Evolutionary conservation across 2,797 vertebrate species (phyloP).

Genomic region (Danio kyathit): DNA sequence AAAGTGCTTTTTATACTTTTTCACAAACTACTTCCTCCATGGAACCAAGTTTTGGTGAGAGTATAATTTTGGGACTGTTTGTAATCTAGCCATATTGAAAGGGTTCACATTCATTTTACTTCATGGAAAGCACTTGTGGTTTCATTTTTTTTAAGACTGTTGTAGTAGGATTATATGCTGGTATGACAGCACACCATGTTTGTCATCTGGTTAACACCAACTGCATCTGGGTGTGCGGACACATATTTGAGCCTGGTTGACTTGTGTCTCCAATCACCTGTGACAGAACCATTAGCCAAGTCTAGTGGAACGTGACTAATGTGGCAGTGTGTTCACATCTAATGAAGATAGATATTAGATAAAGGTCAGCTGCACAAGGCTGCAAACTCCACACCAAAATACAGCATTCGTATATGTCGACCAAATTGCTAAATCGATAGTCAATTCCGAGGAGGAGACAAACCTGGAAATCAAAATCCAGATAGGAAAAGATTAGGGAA

Average conservation of each 20-base stretch:
- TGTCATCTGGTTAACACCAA: background rate
- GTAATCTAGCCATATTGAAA: too few relatives aligned
- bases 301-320: conserved; percentile 35
- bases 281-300: conserved; percentile 30
- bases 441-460: conserved; percentile 21
- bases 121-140: too few relatives aligned
- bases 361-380: conserved; percentile 28
- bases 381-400: background rate
- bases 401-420: background rate
- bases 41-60: too few relatives aligned
- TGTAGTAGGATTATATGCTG: too few relatives aligned
- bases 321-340: conserved; percentile 7
- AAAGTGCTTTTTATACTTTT: too few relatives aligned
- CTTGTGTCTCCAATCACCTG: conserved; percentile 48
- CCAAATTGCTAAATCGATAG: conserved; percentile 32
- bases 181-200: background rate
- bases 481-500: background rate
- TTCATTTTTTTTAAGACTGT: too few relatives aligned
- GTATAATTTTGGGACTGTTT: too few relatives aligned
- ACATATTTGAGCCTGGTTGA: conserved; percentile 9
- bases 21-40: too few relatives aligned
- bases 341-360: conserved; percentile 47
- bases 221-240: background rate
- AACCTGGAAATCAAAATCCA: background rate
- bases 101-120: too few relatives aligned